A percentile compares a stretch with the other conserved stretches of the same genome.
Evolutionary conservation across 2,113 vertebrate species (phyloP).

Genomic region (Otolemur garnettii): DNA sequence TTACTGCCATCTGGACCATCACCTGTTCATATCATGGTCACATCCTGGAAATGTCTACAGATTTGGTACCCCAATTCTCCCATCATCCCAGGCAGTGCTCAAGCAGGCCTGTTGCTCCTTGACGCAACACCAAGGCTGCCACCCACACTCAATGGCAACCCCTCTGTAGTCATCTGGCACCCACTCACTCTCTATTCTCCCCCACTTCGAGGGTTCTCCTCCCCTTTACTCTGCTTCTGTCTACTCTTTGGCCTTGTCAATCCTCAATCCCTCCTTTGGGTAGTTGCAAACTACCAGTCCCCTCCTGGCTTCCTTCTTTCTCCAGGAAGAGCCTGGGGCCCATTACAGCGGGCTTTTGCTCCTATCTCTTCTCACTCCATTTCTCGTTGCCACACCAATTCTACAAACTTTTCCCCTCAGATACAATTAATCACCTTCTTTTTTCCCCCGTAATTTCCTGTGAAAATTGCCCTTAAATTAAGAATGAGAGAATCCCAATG

Average conservation of each 20-base stretch:
- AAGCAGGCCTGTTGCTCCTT: background rate
- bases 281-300: background rate
- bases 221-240: background rate
- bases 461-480: background rate
- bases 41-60: background rate
- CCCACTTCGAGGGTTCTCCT: background rate
- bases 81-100: background rate
- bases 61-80: background rate
- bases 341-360: background rate
- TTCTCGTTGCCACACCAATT: background rate
- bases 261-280: background rate
- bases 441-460: background rate
- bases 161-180: background rate
- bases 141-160: background rate
- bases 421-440: background rate
- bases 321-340: background rate
- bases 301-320: background rate
- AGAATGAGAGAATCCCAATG: background rate
- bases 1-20: background rate
- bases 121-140: background rate
- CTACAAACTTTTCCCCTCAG: background rate
- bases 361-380: too few relatives aligned
- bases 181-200: too few relatives aligned
- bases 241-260: background rate
- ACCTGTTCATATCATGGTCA: background rate